Conservation (phyloP, 2,888 invertebrate genomes). For the Drosophila niveifrons region DNA sequence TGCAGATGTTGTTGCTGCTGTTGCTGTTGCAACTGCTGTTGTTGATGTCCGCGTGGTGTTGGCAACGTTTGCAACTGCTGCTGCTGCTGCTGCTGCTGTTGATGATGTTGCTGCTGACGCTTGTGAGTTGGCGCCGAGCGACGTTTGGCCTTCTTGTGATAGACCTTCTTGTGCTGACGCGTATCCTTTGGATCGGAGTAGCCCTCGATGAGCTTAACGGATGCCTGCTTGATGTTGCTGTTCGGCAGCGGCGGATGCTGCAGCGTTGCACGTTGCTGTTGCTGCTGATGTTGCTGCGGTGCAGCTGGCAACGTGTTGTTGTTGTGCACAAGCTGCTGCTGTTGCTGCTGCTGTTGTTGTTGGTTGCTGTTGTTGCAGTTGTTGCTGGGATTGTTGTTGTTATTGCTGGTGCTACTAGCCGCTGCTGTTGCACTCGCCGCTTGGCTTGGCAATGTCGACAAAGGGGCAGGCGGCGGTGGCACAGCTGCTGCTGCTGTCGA, state of each 20-base stretch:
- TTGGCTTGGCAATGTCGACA: conserved; percentile 75
- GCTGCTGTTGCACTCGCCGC: conserved; percentile 59
- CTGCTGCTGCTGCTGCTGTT: conserved; percentile 50
- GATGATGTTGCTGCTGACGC: conserved; percentile 62
- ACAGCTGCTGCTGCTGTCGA: conserved; percentile 55
- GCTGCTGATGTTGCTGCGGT: conserved; percentile 56
- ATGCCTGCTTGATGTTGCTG: conserved; percentile 83
- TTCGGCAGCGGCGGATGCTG: conserved; percentile 79
- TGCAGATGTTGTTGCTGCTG: conserved; percentile 61
- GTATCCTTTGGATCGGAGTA: conserved; percentile 85
- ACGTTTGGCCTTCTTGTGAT: conserved; percentile 83
- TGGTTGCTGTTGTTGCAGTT: conserved; percentile 36
- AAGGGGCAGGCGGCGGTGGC: conserved; percentile 74
- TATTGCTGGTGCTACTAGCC: conserved; percentile 61
- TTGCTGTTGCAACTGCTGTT: conserved; percentile 45
- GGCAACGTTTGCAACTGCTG: conserved; percentile 66
- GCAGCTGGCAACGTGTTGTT: conserved; percentile 68
- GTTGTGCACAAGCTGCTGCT: conserved; percentile 53
- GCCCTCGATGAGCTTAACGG: conserved; percentile 85
- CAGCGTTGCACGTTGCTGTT: conserved; percentile 66
- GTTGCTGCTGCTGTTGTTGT: conserved; percentile 38
- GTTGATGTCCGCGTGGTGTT: conserved; percentile 60
- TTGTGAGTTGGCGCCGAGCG: conserved; percentile 73
- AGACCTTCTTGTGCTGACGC: conserved; percentile 84
- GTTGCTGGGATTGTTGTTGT: conserved; percentile 41